These are phyloP conservation scores for Pachliopta kotzebuea DNA, from an alignment of 2,888 invertebrate genomes.

Conservation along the genomic window DNA sequence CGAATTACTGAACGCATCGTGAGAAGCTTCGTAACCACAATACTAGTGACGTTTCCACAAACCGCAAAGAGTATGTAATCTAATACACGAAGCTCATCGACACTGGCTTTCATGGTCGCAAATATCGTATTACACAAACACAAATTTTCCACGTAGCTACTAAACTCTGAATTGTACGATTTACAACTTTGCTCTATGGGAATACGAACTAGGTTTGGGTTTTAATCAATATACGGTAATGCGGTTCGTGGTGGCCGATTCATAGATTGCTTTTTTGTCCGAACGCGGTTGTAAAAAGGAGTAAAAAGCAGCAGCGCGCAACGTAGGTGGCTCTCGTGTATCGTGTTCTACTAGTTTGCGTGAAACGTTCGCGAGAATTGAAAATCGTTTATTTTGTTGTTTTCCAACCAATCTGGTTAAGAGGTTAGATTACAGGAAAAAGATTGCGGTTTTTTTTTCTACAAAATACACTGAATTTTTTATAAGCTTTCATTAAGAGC, in stretches of 20 bases:
- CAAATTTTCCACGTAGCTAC: conserved; percentile 32
- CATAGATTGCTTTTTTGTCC: conserved; percentile 75
- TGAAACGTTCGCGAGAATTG: conserved; percentile 51
- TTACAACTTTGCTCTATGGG: conserved; percentile 35
- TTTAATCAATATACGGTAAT: conserved; percentile 36
- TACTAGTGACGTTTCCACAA: conserved; percentile 70
- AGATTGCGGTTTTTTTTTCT: conserved; percentile 15
- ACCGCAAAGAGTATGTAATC: conserved; percentile 77
- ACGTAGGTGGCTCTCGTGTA: conserved; percentile 63
- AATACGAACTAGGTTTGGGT: conserved; percentile 28
- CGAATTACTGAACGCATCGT: conserved; percentile 52
- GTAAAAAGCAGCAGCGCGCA: conserved; percentile 44
- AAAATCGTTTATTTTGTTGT: conserved; percentile 46
- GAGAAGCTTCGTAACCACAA: conserved; percentile 73
- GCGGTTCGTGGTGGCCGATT: conserved; percentile 57
- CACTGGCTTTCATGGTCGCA: conserved; percentile 74
- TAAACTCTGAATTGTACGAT: conserved; percentile 40
- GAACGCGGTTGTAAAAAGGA: conserved; percentile 60
- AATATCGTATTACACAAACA: conserved; percentile 68
- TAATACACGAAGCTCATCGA: conserved; percentile 78
- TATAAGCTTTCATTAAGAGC: background rate
- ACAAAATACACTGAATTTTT: background rate
- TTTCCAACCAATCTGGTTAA: conserved; percentile 39
- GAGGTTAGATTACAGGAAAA: conserved; percentile 34
- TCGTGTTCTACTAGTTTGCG: conserved; percentile 51